These are phyloP conservation scores for Capitulum mitella DNA, from an alignment of 2,888 invertebrate genomes.

Conservation along the genomic window DNA sequence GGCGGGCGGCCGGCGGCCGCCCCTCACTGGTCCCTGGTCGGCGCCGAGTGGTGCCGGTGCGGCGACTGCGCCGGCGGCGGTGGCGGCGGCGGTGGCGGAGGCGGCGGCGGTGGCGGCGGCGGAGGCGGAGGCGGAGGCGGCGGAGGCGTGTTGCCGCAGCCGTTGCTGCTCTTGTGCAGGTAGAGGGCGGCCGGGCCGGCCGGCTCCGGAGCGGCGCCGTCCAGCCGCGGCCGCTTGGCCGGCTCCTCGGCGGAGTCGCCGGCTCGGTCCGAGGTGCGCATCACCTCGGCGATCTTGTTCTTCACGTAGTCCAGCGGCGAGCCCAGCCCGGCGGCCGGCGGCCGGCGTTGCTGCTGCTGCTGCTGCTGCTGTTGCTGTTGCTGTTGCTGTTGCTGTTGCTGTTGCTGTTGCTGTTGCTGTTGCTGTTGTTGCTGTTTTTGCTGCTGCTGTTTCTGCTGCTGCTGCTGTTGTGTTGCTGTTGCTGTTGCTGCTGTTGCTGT, in stretches of 20 bases:
- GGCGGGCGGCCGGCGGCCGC: background rate
- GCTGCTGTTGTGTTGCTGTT: background rate
- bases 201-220: background rate
- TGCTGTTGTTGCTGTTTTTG: background rate
- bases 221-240: background rate
- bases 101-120: too few relatives aligned
- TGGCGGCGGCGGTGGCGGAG: too few relatives aligned
- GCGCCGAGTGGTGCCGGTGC: background rate
- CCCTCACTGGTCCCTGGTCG: too few relatives aligned
- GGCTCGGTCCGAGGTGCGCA: conserved; percentile 31
- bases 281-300: conserved; percentile 33
- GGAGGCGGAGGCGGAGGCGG: too few relatives aligned
- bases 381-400: background rate
- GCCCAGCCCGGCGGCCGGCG: background rate
- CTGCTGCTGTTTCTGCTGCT: too few relatives aligned
- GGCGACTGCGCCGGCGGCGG: too few relatives aligned
- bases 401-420: background rate
- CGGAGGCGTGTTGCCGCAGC: background rate
- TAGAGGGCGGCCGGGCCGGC: background rate
- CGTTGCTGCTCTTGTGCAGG: background rate
- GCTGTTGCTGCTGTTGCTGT: background rate
- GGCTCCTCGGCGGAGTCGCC: background rate
- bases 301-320: conserved; percentile 32
- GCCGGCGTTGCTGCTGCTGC: background rate
- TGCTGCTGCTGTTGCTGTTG: background rate